Conservation (phyloP, 1,140 invertebrate species). For the Meloidogyne floridensis region DNA sequence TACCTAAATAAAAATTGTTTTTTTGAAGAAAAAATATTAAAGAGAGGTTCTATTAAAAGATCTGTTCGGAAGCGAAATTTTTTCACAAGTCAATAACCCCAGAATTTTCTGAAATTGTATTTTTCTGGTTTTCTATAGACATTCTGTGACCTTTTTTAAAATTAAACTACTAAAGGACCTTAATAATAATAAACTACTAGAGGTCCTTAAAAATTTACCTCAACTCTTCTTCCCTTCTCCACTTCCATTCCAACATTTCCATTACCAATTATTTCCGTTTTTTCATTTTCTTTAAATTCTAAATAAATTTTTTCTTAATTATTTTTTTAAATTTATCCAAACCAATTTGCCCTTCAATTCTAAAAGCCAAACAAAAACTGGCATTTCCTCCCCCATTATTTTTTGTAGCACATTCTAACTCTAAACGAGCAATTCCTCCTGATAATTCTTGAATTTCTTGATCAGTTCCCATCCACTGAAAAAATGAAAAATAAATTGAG, state of each 20-base stretch:
- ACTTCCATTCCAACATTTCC: constrained; percentile 15
- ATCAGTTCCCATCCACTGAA: constrained; percentile 46
- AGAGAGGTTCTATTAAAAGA: no score
- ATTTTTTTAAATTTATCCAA: not conserved
- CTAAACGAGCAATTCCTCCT: constrained; percentile 39
- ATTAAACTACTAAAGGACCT: no score
- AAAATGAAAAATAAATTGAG: constrained; percentile 14
- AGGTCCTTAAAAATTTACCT: not conserved
- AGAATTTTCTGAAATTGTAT: no score
- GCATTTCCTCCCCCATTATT: constrained; percentile 3
- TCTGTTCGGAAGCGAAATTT: no score
- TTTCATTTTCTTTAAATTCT: not conserved
- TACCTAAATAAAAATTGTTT: constrained; percentile 20
- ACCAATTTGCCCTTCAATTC: constrained; percentile 45
- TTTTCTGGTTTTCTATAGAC: no score
- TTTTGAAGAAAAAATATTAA: no score
- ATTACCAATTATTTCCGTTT: not conserved
- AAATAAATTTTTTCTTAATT: constrained; percentile 9
- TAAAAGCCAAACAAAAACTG: constrained; percentile 43
- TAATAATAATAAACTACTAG: no score
- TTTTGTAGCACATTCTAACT: constrained; percentile 35
- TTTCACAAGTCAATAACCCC: no score
- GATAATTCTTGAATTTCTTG: constrained; percentile 36
- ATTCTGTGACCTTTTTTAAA: no score
- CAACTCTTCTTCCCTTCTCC: constrained; percentile 19